Conservation (phyloP, 2,888 invertebrate species). For the Orthosia gracilis region DNA sequence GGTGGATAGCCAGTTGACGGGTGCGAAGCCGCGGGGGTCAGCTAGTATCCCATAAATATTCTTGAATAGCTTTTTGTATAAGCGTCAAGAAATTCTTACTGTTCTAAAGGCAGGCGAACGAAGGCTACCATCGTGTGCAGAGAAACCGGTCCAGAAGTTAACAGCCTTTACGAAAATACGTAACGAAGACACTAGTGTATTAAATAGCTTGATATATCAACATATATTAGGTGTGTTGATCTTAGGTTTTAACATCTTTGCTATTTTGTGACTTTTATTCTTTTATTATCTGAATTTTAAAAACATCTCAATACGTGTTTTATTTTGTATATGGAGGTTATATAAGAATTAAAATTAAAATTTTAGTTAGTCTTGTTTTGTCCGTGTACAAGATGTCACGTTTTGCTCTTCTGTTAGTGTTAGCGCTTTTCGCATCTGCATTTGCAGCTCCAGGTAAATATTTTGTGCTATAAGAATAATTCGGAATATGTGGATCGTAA, state of each 20-base stretch:
- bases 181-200: too few species aligned
- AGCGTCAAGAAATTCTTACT: not conserved
- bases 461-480: not conserved
- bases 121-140: not conserved
- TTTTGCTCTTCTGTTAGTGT: constrained; percentile 13
- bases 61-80: too few species aligned
- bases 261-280: not conserved
- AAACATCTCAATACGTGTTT: not conserved
- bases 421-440: not conserved
- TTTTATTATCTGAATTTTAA: not conserved
- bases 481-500: not conserved
- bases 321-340: not conserved
- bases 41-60: too few species aligned
- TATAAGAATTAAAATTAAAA: not conserved
- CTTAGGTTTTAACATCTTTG: not conserved
- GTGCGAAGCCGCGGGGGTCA: too few species aligned
- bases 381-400: constrained; percentile 15
- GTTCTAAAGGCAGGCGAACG: too few species aligned
- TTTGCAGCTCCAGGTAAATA: constrained; percentile 28
- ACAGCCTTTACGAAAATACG: not conserved
- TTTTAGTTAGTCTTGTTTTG: constrained; percentile 25
- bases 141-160: constrained; percentile 16
- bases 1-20: too few species aligned
- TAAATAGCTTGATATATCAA: too few species aligned
- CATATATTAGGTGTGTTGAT: too few species aligned